phyloP scores from a whole-genome alignment of 2,888 invertebrate genomes.

The Oligia fasciuncula region DNA sequence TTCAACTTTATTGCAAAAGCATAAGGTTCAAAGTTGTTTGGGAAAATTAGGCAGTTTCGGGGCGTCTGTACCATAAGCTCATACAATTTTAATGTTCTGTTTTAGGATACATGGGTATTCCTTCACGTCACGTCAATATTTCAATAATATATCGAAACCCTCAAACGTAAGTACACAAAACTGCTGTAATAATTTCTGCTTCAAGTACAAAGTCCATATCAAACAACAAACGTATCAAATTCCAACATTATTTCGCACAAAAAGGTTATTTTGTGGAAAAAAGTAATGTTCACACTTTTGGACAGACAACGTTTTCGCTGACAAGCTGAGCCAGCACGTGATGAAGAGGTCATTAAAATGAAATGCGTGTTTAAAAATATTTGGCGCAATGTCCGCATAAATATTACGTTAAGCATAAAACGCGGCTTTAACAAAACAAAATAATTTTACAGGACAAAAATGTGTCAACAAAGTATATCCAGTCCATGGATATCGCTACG shows the following conservation, averaged over 20 bases:
- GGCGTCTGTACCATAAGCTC: not conserved
- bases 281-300: constrained; percentile 51
- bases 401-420: constrained; percentile 20
- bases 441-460: not conserved
- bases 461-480: not conserved
- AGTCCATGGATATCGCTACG: constrained; percentile 15
- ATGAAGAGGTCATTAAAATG: constrained; percentile 58
- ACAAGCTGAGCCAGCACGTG: constrained; percentile 52
- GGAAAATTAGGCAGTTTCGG: too few species aligned
- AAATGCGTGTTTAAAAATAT: constrained; percentile 43
- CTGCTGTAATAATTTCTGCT: constrained; percentile 19
- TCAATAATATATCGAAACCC: constrained; percentile 3
- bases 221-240: constrained; percentile 52
- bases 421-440: not conserved
- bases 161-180: constrained; percentile 16
- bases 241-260: constrained; percentile 34
- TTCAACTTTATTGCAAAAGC: too few species aligned
- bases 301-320: constrained; percentile 47
- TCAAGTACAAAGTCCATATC: constrained; percentile 38
- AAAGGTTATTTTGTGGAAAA: constrained; percentile 52
- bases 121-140: constrained; percentile 9
- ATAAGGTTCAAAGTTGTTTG: too few species aligned
- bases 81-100: not conserved
- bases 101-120: not conserved
- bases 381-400: constrained; percentile 41